Percentiles rank a stretch among this genome's conserved stretches.
Conservation (phyloP, 2,888 invertebrate species). For the Patella caerulea region DNA sequence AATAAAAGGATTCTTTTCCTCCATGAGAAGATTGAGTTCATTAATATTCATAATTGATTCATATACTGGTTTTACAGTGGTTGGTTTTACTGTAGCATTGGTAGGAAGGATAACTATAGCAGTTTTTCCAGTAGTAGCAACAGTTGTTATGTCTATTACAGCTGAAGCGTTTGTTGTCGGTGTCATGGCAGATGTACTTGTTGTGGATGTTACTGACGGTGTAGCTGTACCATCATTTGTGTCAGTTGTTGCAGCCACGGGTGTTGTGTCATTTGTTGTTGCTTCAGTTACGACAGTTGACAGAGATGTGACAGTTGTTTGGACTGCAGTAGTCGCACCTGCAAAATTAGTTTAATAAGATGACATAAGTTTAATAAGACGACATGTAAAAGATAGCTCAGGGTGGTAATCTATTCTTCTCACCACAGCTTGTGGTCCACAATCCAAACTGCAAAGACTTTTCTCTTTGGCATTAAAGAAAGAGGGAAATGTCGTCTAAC, state of each 20-base stretch:
- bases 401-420: too few species aligned
- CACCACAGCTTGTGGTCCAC: too few species aligned
- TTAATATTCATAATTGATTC: neutral
- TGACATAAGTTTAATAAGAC: too few species aligned
- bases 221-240: neutral
- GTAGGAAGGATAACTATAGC: neutral
- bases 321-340: neutral
- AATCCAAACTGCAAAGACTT: too few species aligned
- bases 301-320: neutral
- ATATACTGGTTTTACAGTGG: too few species aligned
- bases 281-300: neutral
- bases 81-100: neutral
- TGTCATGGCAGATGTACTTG: neutral
- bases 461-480: too few species aligned
- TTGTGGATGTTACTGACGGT: conserved; percentile 11
- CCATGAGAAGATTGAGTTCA: conserved; percentile 24
- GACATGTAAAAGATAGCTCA: too few species aligned
- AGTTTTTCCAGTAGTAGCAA: neutral
- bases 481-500: too few species aligned
- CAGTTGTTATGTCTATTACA: neutral
- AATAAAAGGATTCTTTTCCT: neutral
- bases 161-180: neutral
- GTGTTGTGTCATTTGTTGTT: neutral
- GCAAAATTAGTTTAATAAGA: neutral
- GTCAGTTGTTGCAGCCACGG: neutral